Evolutionary conservation across 2,797 vertebrate genomes (phyloP).

Genomic region (Gymnothorax javanicus): DNA sequence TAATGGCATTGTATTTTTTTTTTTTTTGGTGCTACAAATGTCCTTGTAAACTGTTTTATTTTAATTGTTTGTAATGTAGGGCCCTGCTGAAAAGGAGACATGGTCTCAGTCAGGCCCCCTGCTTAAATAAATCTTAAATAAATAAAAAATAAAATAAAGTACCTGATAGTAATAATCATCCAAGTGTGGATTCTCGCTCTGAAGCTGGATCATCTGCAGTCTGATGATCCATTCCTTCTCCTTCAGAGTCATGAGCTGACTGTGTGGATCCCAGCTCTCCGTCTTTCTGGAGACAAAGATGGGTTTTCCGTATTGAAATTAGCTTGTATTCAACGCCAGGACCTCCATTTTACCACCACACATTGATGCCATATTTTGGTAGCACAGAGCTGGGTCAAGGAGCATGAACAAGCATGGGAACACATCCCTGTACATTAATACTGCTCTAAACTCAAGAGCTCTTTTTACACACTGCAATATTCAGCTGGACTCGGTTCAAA

Average conservation of each 20-base stretch:
- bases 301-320: not conserved
- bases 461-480: not conserved
- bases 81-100: too few relatives aligned
- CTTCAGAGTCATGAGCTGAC: slow-evolving; percentile 83
- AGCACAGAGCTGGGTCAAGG: not conserved
- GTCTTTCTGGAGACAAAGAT: slow-evolving; percentile 64
- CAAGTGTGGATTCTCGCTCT: slow-evolving; percentile 85
- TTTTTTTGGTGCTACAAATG: too few relatives aligned
- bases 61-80: too few relatives aligned
- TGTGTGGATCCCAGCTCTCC: slow-evolving; percentile 77
- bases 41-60: too few relatives aligned
- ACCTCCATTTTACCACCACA: not conserved
- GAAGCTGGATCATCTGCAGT: slow-evolving; percentile 94
- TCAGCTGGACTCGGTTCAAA: slow-evolving; percentile 19
- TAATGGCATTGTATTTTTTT: too few relatives aligned
- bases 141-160: not conserved
- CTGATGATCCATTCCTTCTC: slow-evolving; percentile 95
- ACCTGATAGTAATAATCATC: slow-evolving; percentile 95
- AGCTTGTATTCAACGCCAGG: not conserved
- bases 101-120: too few relatives aligned
- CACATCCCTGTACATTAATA: slow-evolving; percentile 13
- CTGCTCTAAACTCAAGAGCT: not conserved
- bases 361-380: not conserved
- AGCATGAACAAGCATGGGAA: not conserved
- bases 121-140: too few relatives aligned